These are phyloP conservation scores for Anthopleura xanthogrammica DNA, from an alignment of 92 coral and sea anemone genomes.

Conservation along the genomic window DNA sequence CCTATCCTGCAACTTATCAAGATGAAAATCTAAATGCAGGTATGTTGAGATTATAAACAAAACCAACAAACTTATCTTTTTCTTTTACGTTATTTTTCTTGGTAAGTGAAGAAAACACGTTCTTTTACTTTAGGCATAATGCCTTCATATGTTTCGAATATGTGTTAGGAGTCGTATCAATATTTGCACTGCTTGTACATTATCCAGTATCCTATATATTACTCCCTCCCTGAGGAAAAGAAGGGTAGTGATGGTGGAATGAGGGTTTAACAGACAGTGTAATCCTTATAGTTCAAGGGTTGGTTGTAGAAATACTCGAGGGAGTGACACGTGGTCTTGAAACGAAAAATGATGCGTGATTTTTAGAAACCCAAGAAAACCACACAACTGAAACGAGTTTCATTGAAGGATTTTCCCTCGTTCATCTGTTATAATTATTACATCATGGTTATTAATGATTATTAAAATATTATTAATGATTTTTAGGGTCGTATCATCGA, in stretches of 20 bases:
- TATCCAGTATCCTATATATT: no score
- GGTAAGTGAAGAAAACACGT: no score
- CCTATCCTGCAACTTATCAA: not conserved
- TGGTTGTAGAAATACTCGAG: not conserved
- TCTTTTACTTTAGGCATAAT: no score
- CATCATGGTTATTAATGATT: not conserved
- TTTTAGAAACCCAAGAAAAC: not conserved
- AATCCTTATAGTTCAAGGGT: not conserved
- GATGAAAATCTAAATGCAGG: constrained; percentile 1
- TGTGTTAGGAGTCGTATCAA: no score
- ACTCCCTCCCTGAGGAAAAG: no score
- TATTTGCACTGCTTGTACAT: no score
- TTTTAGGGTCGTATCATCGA: constrained; percentile 26
- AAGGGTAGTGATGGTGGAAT: no score
- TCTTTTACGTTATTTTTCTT: no score
- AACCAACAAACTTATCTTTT: not conserved
- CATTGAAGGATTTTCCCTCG: not conserved
- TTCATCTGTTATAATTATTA: not conserved
- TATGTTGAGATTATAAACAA: not conserved
- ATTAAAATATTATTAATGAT: not conserved
- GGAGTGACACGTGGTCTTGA: not conserved
- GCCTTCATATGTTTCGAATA: no score
- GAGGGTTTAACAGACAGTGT: no score
- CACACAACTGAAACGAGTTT: not conserved
- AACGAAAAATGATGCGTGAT: not conserved